Evolutionary conservation across 2,113 vertebrate genomes (phyloP), one percentile per base, ranked within the genome.

Genomic region (Nyctibius bracteatus): DNA sequence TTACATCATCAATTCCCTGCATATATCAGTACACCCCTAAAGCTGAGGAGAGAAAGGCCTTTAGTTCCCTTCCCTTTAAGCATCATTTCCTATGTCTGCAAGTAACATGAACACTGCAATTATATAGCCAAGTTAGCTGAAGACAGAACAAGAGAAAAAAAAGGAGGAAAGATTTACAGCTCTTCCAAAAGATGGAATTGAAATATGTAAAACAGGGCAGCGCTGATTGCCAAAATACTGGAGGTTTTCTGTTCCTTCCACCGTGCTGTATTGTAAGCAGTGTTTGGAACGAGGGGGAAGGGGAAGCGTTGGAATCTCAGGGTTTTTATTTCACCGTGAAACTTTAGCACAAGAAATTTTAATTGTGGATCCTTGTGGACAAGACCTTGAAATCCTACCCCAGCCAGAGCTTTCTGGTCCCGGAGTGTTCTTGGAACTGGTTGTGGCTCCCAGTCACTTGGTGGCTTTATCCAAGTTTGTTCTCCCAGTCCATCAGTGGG

Each of bases 321-420:
- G 90, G 89, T 27, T 97, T 97, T 97, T 52, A 94, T 97, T 97
- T 96, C 96, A 96, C 94, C 84, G 9, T 96, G 97, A 97, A 97
- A 97, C 96, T 95, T 93, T 95, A 97, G 97, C 88, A 94, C 79
- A 13, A 97, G 97, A 96, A 95, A 97, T 97, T 97, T 97, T 97
- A 97, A 97, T 97, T 97, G 96, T 96, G 96, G 94, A 97, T 96
- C 95, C 93, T 97, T 96, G 97, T 83, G 95, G 96, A 97, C 95
- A 95, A 96, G 96, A 97, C 95, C 96, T 93, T 97, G 97, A 97
- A 97, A 97, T 63, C 88, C 62, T 94, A 97, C 88, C 95, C 93
- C 93, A 49, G 90, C 71, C 90, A 87, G 91, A 94, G 89, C 65
- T 95, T 74, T 95, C 88, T 87, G 81, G 90, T 92, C 90, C 65